phyloP scores from a whole-genome alignment of 2,888 invertebrate genomes.

The Morpho deidamia region DNA sequence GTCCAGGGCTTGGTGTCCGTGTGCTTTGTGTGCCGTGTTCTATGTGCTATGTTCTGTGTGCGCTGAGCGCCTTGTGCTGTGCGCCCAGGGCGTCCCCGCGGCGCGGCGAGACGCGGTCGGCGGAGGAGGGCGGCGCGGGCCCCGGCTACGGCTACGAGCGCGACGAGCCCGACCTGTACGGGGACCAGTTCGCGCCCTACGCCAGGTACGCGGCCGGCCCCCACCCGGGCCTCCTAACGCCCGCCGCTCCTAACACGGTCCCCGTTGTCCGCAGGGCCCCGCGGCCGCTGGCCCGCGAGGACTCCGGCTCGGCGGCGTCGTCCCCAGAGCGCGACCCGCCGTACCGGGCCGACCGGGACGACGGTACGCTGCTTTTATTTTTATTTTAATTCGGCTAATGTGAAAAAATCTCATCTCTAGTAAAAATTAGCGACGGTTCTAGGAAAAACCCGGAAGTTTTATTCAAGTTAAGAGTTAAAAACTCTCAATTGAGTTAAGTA shows the following conservation, averaged over 20 bases:
- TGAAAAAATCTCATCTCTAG: too few relatives aligned
- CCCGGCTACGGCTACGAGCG: constrained; percentile 39
- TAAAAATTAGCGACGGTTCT: too few relatives aligned
- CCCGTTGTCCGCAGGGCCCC: constrained; percentile 33
- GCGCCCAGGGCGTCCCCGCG: constrained; percentile 47
- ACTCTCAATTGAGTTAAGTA: too few relatives aligned
- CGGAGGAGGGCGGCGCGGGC: constrained; percentile 25
- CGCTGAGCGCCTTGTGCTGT: too few relatives aligned
- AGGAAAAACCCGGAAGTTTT: too few relatives aligned
- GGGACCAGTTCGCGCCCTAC: constrained; percentile 63
- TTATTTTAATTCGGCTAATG: too few relatives aligned
- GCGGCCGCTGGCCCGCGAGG: constrained; percentile 48
- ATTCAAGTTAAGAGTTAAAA: too few relatives aligned
- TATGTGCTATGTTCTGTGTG: too few relatives aligned
- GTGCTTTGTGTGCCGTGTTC: background rate
- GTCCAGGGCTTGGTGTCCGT: background rate
- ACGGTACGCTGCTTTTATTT: constrained; percentile 45
- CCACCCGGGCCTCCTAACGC: too few relatives aligned
- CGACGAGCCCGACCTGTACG: constrained; percentile 63
- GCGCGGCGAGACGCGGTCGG: constrained; percentile 43
- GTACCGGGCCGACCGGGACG: constrained; percentile 46
- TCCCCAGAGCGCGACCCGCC: constrained; percentile 64
- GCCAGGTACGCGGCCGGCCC: constrained; percentile 39
- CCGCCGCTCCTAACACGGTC: too few relatives aligned
- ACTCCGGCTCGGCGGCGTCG: constrained; percentile 67